Evolutionary conservation across 2,113 vertebrate genomes (phyloP).

Genomic region (Scophthalmus maximus): DNA sequence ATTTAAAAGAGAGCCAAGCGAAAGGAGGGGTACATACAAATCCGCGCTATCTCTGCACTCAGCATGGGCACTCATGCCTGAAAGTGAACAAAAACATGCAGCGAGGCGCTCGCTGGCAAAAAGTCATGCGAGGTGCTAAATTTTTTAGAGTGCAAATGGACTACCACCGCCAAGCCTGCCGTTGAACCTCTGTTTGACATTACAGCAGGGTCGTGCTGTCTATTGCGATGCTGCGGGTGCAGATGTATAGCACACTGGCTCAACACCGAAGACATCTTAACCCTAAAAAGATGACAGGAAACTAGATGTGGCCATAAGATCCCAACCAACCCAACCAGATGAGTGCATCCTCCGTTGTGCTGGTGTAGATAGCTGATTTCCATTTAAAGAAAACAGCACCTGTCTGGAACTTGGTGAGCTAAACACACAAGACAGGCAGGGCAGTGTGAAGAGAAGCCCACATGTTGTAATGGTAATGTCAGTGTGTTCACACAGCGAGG

Average conservation of each 20-base stretch:
- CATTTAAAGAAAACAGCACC: background rate
- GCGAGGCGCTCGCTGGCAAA: background rate
- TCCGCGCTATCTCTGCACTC: background rate
- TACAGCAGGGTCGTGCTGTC: background rate
- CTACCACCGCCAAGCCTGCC: background rate
- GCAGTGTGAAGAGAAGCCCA: background rate
- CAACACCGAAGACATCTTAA: background rate
- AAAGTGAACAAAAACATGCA: slow-evolving; percentile 9
- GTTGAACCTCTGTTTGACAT: slow-evolving; percentile 25
- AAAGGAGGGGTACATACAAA: background rate
- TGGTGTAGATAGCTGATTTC: background rate
- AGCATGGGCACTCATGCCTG: background rate
- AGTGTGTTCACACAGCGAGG: background rate
- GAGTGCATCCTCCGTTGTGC: background rate
- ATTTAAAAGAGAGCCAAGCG: background rate
- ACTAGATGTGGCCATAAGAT: background rate
- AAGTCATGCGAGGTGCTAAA: slow-evolving; percentile 28
- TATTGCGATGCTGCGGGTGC: background rate
- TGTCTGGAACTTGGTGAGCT: background rate
- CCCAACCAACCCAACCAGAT: too few species aligned
- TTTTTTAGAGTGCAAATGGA: slow-evolving; percentile 53
- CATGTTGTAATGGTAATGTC: background rate
- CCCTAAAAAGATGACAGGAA: slow-evolving; percentile 16
- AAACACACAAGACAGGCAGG: background rate
- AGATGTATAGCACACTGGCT: background rate